A percentile compares a stretch with the other conserved stretches of the same genome.
These are phyloP conservation scores for Thalassoma bifasciatum DNA, from an alignment of 2,113 vertebrate species.

Conservation along the genomic window DNA sequence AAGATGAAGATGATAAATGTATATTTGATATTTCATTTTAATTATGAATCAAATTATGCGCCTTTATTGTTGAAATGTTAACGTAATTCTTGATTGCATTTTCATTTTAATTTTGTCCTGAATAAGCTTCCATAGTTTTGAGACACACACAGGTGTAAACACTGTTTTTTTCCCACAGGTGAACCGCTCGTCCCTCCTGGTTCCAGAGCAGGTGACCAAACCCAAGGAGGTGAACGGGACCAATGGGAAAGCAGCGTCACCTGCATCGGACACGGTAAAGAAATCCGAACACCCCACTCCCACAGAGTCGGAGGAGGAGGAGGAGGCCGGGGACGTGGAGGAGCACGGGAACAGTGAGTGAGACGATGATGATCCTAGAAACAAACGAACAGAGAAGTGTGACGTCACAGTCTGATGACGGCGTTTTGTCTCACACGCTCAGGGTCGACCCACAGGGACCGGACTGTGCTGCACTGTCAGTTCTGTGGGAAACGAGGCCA, in stretches of 20 bases:
- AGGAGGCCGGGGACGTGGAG: constrained; percentile 59
- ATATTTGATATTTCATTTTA: too few species aligned
- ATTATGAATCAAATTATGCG: too few species aligned
- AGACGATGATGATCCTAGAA: too few species aligned
- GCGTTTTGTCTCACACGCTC: constrained; percentile 65
- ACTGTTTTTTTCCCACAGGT: constrained; percentile 64
- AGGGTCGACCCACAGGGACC: constrained; percentile 85
- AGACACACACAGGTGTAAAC: too few species aligned
- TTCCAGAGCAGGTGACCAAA: constrained; percentile 57
- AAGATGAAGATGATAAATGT: too few species aligned
- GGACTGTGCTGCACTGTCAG: constrained; percentile 93
- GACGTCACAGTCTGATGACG: neutral
- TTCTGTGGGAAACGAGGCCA: constrained; percentile 97
- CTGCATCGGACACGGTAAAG: constrained; percentile 49
- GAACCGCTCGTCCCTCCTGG: constrained; percentile 81
- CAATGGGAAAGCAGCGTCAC: constrained; percentile 55
- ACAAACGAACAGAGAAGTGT: too few species aligned
- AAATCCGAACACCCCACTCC: constrained; percentile 61
- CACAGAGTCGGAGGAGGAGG: constrained; percentile 74
- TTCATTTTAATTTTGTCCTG: too few species aligned
- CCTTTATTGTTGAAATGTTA: too few species aligned
- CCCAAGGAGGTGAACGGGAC: constrained; percentile 75
- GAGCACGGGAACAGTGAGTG: constrained; percentile 54
- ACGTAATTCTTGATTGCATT: too few species aligned
- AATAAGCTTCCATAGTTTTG: too few species aligned